Evolutionary conservation across 2,888 invertebrate genomes (phyloP).

Genomic region (Chesias legatella): DNA sequence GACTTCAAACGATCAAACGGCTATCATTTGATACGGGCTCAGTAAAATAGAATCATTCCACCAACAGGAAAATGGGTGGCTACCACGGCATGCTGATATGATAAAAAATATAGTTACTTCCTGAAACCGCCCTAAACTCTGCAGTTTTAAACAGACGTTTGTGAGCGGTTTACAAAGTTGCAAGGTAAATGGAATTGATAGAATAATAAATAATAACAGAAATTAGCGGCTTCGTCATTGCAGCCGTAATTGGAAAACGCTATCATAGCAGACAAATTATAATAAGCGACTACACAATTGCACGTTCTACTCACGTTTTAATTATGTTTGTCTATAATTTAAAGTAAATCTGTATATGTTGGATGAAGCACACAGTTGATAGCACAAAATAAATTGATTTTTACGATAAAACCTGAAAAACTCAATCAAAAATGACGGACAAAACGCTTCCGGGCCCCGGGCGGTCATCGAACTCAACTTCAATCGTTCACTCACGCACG

Average conservation of each 20-base stretch:
- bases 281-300: slow-evolving; percentile 16
- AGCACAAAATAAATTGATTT: slow-evolving; percentile 35
- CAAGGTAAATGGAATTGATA: slow-evolving; percentile 9
- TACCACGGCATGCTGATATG: slow-evolving; percentile 6
- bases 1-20: neutral
- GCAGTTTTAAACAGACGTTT: neutral
- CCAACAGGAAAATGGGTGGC: slow-evolving; percentile 5
- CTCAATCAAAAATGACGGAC: slow-evolving; percentile 66
- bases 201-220: slow-evolving; percentile 41
- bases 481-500: neutral
- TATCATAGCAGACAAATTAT: slow-evolving; percentile 28
- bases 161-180: too few relatives aligned
- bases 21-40: too few relatives aligned
- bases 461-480: slow-evolving; percentile 45
- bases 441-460: slow-evolving; percentile 60
- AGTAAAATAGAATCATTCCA: too few relatives aligned
- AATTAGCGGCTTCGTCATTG: slow-evolving; percentile 59
- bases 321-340: slow-evolving; percentile 1
- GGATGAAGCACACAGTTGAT: slow-evolving; percentile 16
- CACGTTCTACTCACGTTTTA: slow-evolving; percentile 38
- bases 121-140: slow-evolving; percentile 19
- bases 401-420: slow-evolving; percentile 40
- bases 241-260: slow-evolving; percentile 30
- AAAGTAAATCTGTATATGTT: too few relatives aligned
- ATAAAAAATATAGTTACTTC: neutral